Conservation (phyloP, 2,797 vertebrate genomes). For the Artibeus lituratus region DNA sequence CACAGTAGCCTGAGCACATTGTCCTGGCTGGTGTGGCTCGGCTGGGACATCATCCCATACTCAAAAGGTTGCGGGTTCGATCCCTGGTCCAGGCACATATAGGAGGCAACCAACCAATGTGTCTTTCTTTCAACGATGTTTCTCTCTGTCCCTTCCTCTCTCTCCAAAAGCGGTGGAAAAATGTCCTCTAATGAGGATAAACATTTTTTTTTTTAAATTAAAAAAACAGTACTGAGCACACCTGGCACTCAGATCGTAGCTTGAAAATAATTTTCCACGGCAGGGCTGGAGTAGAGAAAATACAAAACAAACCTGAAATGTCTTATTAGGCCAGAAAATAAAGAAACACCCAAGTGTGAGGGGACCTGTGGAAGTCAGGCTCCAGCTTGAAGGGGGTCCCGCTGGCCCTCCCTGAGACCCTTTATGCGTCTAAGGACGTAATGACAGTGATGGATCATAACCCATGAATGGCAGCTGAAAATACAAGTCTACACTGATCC, state of each 20-base stretch:
- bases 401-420: not conserved
- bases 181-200: not conserved
- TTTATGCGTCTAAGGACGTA: not conserved
- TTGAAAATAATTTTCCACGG: not conserved
- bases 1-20: not conserved
- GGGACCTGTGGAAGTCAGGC: not conserved
- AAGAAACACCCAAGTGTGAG: too few relatives aligned
- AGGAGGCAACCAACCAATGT: too few relatives aligned
- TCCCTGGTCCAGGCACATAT: too few relatives aligned
- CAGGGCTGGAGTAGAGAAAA: not conserved
- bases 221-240: fast-evolving
- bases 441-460: not conserved
- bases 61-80: too few relatives aligned
- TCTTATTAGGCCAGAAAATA: not conserved
- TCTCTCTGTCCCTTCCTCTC: too few relatives aligned
- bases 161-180: not conserved
- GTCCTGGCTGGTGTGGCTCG: too few relatives aligned
- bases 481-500: not conserved
- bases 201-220: too few relatives aligned
- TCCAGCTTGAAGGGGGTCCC: not conserved
- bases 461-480: not conserved
- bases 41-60: too few relatives aligned
- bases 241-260: not conserved
- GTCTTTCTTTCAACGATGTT: too few relatives aligned
- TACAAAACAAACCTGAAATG: not conserved